A percentile compares a stretch with the other conserved stretches of the same genome.
Evolutionary conservation across 2,888 invertebrate genomes (phyloP).

Genomic region (Drosophila setosimentum): DNA sequence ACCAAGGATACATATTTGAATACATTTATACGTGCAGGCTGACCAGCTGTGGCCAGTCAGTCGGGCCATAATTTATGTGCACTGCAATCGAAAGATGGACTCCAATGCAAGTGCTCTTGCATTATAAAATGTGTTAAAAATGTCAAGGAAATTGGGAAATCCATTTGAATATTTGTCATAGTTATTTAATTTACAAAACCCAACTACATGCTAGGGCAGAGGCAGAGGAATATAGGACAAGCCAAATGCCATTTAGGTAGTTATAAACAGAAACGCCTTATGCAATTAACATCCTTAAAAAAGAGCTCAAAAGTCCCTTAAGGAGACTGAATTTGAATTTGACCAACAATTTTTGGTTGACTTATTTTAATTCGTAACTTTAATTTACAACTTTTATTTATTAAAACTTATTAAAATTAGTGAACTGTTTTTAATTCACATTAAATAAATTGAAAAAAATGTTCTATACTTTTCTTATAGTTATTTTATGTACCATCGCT

Average conservation of each 20-base stretch:
- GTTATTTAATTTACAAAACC: neutral
- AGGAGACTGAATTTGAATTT: neutral
- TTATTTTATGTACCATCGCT: neutral
- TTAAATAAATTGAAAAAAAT: neutral
- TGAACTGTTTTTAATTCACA: neutral
- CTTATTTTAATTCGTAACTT: neutral
- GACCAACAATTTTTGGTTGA: neutral
- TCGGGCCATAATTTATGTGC: slow-evolving; percentile 32
- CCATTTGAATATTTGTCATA: neutral
- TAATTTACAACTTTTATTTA: neutral
- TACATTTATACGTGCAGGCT: slow-evolving; percentile 5
- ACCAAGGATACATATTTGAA: slow-evolving; percentile 19
- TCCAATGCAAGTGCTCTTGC: slow-evolving; percentile 4
- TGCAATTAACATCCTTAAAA: neutral
- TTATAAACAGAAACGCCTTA: neutral
- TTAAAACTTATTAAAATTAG: neutral
- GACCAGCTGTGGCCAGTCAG: slow-evolving; percentile 30
- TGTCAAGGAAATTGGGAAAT: neutral
- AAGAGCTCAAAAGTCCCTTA: neutral
- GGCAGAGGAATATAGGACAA: neutral
- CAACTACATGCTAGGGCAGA: neutral
- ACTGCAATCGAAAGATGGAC: neutral
- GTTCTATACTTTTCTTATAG: neutral
- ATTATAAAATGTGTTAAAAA: slow-evolving; percentile 16
- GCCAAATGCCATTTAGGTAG: neutral